Evolutionary conservation across 2,797 vertebrate species (phyloP).

Genomic region (Sebastes melanostomus): DNA sequence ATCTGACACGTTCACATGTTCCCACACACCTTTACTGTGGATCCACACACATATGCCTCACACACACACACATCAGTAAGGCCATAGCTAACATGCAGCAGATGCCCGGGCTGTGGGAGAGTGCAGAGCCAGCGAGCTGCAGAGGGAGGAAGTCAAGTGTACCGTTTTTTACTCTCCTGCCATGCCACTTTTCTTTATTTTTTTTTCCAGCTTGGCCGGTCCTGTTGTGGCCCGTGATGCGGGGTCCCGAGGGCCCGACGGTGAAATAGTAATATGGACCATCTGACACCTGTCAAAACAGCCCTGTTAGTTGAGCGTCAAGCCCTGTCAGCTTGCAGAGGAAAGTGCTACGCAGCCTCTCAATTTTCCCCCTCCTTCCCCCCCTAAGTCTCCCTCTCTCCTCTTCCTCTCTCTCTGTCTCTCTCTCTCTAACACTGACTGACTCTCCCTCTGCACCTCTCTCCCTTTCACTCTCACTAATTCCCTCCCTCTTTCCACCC

Average conservation of each 20-base stretch:
- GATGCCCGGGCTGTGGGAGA: slow-evolving; percentile 63
- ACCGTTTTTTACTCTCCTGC: slow-evolving; percentile 67
- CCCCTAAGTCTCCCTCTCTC: slow-evolving; percentile 25
- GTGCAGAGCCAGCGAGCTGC: slow-evolving; percentile 51
- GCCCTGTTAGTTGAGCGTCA: slow-evolving; percentile 83
- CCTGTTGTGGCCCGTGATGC: slow-evolving; percentile 79
- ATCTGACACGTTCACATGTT: slow-evolving; percentile 6
- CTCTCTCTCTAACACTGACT: background rate
- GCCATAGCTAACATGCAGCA: slow-evolving; percentile 63
- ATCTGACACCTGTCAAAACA: slow-evolving; percentile 90
- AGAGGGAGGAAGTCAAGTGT: slow-evolving; percentile 67
- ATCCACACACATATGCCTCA: background rate
- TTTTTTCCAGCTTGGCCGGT: slow-evolving; percentile 73
- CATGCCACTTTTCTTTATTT: slow-evolving; percentile 76
- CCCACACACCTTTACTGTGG: background rate
- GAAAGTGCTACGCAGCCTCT: slow-evolving; percentile 77
- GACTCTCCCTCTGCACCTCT: background rate
- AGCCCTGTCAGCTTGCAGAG: slow-evolving; percentile 80
- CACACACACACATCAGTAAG: slow-evolving; percentile 13
- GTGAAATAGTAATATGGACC: slow-evolving; percentile 85
- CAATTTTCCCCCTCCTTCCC: slow-evolving; percentile 60
- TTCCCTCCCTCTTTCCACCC: slow-evolving; percentile 23
- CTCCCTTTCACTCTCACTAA: slow-evolving; percentile 39
- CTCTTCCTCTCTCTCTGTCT: slow-evolving; percentile 16
- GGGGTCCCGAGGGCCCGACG: slow-evolving; percentile 77